Conservation (phyloP, 2,888 invertebrate genomes). For the Tethea ocularis region DNA sequence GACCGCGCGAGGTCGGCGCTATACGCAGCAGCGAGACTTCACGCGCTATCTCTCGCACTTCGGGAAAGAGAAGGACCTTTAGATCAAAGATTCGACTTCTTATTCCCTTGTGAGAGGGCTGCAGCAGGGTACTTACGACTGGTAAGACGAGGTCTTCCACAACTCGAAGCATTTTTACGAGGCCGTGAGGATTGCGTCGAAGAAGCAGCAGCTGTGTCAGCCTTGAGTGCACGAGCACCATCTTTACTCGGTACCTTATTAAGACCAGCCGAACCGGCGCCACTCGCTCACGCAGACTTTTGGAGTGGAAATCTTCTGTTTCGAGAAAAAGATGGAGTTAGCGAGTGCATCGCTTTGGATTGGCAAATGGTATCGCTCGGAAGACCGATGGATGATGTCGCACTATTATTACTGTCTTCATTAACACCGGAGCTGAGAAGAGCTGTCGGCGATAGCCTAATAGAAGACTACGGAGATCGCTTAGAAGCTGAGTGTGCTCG, state of each 20-base stretch:
- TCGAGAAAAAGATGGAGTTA: slow-evolving; percentile 75
- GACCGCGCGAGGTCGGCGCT: slow-evolving; percentile 88
- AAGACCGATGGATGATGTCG: slow-evolving; percentile 90
- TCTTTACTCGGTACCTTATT: slow-evolving; percentile 88
- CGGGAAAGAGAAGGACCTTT: slow-evolving; percentile 76
- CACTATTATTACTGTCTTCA: slow-evolving; percentile 88
- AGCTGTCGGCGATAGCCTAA: slow-evolving; percentile 83
- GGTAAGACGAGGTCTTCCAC: slow-evolving; percentile 90
- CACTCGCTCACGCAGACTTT: slow-evolving; percentile 92
- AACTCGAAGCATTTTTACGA: slow-evolving; percentile 88
- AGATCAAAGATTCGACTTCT: slow-evolving; percentile 82
- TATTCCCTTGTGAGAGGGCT: slow-evolving; percentile 90
- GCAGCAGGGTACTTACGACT: slow-evolving; percentile 92
- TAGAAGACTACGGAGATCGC: slow-evolving; percentile 88
- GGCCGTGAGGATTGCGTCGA: slow-evolving; percentile 85
- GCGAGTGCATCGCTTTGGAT: slow-evolving; percentile 88
- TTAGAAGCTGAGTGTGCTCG: slow-evolving; percentile 84
- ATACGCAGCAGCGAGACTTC: slow-evolving; percentile 88
- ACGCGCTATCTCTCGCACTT: slow-evolving; percentile 87
- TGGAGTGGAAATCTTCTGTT: slow-evolving; percentile 93
- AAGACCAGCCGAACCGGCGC: slow-evolving; percentile 88
- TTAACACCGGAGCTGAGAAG: slow-evolving; percentile 88
- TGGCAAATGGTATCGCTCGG: slow-evolving; percentile 94
- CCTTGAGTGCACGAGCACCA: slow-evolving; percentile 87
- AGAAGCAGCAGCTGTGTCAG: slow-evolving; percentile 85